phyloP scores from a whole-genome alignment of 2,797 vertebrate species.

The Cuniculus paca region DNA sequence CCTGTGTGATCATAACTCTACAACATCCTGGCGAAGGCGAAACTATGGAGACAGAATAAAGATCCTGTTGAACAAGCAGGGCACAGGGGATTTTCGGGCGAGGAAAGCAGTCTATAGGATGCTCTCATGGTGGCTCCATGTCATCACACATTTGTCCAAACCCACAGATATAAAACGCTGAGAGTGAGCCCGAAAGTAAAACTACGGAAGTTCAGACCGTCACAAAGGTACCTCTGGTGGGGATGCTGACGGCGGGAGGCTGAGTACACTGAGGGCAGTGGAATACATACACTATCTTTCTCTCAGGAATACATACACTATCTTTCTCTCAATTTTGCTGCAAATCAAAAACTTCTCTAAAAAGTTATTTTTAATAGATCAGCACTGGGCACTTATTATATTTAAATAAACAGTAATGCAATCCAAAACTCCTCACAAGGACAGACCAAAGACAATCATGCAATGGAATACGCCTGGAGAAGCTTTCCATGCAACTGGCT shows the following conservation, averaged over 20 bases:
- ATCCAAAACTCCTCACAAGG: neutral
- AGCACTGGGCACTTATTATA: neutral
- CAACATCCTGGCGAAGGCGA: neutral
- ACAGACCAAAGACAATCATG: neutral
- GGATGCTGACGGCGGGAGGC: neutral
- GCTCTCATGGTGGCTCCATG: neutral
- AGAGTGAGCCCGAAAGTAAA: rapidly evolving
- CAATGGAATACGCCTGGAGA: rapidly evolving
- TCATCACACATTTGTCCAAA: neutral
- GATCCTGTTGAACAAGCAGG: too few species aligned
- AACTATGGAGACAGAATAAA: neutral
- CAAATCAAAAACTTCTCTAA: neutral
- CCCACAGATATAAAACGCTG: rapidly evolving
- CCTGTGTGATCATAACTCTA: neutral
- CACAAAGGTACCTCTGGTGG: neutral
- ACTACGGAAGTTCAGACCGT: neutral
- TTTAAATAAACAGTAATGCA: neutral
- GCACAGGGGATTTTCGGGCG: neutral
- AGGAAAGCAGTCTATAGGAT: neutral
- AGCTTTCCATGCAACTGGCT: neutral
- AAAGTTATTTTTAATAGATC: neutral
- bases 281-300: rapidly evolving
- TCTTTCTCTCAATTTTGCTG: neutral
- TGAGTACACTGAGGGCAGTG: rapidly evolving
- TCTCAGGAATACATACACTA: too few species aligned